phyloP scores from a whole-genome alignment of 1,140 invertebrate genomes.

The Cotesia chilonis region DNA sequence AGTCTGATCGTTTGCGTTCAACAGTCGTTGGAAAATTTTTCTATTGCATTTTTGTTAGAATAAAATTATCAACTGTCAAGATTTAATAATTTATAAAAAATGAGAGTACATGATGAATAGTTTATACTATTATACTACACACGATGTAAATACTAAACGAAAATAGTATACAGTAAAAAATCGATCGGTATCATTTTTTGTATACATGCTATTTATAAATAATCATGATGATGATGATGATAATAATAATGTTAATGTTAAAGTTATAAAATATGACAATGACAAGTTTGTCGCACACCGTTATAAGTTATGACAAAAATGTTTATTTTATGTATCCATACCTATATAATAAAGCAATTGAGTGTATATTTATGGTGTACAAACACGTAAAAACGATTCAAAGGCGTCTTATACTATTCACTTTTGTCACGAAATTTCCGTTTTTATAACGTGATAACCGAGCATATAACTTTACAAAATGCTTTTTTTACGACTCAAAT shows the following conservation, averaged over 20 bases:
- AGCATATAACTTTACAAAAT: slow-evolving; percentile 23
- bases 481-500: slow-evolving; percentile 6
- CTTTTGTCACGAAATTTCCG: slow-evolving; percentile 28
- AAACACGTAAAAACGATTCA: slow-evolving; percentile 33
- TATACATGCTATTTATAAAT: slow-evolving; percentile 10
- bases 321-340: neutral
- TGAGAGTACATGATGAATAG: too few relatives aligned
- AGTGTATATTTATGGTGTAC: slow-evolving; percentile 27
- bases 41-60: too few relatives aligned
- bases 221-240: neutral
- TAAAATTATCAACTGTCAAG: too few relatives aligned
- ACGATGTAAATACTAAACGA: too few relatives aligned
- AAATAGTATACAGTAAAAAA: too few relatives aligned
- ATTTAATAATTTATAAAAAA: too few relatives aligned
- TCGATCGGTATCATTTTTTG: too few relatives aligned
- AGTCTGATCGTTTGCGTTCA: too few relatives aligned
- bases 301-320: slow-evolving; percentile 2
- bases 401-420: slow-evolving; percentile 22
- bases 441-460: slow-evolving; percentile 26
- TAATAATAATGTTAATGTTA: neutral
- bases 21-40: too few relatives aligned
- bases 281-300: slow-evolving; percentile 26
- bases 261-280: slow-evolving; percentile 26
- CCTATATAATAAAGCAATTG: slow-evolving; percentile 34
- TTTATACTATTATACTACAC: too few relatives aligned